These are phyloP conservation scores for Glyphotaelius pellucidus DNA, from an alignment of 2,888 invertebrate species.

Conservation along the genomic window DNA sequence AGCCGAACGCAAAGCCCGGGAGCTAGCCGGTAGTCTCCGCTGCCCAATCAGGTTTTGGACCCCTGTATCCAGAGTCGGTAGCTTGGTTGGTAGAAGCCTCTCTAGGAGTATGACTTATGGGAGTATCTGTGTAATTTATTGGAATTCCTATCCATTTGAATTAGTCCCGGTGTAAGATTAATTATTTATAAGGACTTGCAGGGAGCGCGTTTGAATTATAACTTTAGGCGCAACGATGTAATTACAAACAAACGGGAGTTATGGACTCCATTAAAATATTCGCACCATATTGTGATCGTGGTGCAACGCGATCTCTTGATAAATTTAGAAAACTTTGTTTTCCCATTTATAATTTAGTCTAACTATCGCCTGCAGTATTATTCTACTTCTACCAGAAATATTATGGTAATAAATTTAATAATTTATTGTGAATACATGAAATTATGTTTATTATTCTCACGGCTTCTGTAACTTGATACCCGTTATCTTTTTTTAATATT, in stretches of 20 bases:
- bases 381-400: neutral
- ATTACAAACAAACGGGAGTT: conserved; percentile 36
- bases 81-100: conserved; percentile 30
- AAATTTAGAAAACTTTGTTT: neutral
- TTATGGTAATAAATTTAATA: neutral
- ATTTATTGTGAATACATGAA: no score
- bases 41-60: neutral
- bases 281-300: conserved; percentile 9
- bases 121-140: conserved; percentile 50
- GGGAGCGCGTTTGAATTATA: neutral
- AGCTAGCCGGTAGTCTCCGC: neutral
- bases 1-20: neutral
- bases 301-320: neutral
- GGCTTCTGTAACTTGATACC: no score
- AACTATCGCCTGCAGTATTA: neutral
- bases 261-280: conserved; percentile 18
- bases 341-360: neutral
- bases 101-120: conserved; percentile 49
- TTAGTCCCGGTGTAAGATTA: conserved; percentile 53
- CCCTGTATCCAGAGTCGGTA: neutral
- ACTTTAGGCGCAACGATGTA: conserved; percentile 43
- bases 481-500: no score
- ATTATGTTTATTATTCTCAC: no score
- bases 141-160: conserved; percentile 53
- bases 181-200: conserved; percentile 53